phyloP scores from a whole-genome alignment of 1,140 invertebrate genomes.

The Drosophila parabipectinata region DNA sequence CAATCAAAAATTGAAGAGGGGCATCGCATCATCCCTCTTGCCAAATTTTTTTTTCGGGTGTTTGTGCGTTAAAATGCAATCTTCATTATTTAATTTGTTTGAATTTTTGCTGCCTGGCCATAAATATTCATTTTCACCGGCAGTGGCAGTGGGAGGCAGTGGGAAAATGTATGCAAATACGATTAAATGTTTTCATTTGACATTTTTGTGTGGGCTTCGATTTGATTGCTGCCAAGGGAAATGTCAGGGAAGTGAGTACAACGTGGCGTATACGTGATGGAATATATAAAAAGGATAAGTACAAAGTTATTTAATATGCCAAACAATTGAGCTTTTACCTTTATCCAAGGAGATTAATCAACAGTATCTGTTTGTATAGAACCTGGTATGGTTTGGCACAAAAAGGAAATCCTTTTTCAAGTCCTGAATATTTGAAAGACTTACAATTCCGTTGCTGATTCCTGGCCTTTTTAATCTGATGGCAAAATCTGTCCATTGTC shows the following conservation, averaged over 20 bases:
- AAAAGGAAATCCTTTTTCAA: neutral
- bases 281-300: neutral
- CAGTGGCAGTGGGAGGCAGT: neutral
- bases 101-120: conserved; percentile 42
- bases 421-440: conserved; percentile 20
- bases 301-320: conserved; percentile 18
- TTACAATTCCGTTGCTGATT: conserved; percentile 34
- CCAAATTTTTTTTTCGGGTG: conserved; percentile 9
- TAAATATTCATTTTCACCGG: conserved; percentile 33
- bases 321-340: conserved; percentile 12
- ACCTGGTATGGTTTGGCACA: neutral
- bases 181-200: conserved; percentile 70
- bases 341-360: conserved; percentile 30
- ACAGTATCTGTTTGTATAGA: neutral
- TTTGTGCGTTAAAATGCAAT: conserved; percentile 51
- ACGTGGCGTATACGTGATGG: conserved; percentile 29
- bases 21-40: neutral
- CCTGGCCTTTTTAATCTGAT: conserved; percentile 31
- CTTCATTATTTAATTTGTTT: conserved; percentile 73
- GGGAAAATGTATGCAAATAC: conserved; percentile 64
- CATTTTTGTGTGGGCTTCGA: conserved; percentile 30
- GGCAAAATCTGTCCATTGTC: conserved; percentile 19
- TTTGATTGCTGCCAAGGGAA: conserved; percentile 19
- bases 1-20: conserved; percentile 56
- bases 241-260: conserved; percentile 12